Percentiles rank a stretch among this genome's conserved stretches.
phyloP scores from a whole-genome alignment of 2,113 vertebrate species.

The Sula dactylatra region DNA sequence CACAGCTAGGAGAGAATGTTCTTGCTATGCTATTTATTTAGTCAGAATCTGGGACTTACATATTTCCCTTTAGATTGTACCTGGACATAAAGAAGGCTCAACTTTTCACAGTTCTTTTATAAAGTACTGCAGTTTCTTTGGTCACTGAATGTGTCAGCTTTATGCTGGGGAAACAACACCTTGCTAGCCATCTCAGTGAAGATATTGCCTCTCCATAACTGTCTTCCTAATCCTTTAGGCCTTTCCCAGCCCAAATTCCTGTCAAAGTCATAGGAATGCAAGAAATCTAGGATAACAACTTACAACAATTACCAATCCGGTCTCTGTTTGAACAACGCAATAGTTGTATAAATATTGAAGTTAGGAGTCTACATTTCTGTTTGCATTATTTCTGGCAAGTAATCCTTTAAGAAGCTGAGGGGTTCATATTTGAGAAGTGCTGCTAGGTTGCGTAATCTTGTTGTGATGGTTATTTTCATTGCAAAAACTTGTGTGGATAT shows the following conservation, averaged over 20 bases:
- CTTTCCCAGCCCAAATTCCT: neutral
- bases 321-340: constrained; percentile 10
- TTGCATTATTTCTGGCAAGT: neutral
- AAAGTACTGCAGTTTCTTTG: neutral
- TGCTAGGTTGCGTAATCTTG: neutral
- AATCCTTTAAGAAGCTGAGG: neutral
- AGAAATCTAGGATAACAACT: neutral
- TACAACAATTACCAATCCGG: neutral
- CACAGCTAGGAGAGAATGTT: neutral
- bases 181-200: neutral
- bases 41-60: neutral
- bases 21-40: neutral
- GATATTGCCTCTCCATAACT: neutral
- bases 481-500: neutral
- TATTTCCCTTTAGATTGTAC: neutral
- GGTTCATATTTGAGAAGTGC: neutral
- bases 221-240: neutral
- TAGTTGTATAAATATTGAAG: constrained; percentile 5
- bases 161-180: neutral
- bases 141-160: neutral
- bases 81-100: neutral
- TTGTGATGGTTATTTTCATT: constrained; percentile 7
- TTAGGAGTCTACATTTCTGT: neutral
- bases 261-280: neutral
- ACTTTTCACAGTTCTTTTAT: neutral